Conservation (phyloP, 2,888 invertebrate species). For the Hirtodrosophila histrioides region DNA sequence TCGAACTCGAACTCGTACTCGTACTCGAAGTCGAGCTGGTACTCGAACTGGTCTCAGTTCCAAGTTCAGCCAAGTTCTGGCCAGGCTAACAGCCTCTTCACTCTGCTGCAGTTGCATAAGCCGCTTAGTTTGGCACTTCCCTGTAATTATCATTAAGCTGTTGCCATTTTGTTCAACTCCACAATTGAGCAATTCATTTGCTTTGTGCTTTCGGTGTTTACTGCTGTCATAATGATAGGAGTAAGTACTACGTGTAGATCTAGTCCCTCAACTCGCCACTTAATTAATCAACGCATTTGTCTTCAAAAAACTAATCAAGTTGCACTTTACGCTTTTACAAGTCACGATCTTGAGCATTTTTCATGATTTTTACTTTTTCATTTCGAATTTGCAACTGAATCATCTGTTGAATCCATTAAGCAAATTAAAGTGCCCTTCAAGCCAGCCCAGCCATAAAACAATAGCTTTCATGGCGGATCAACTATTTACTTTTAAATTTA, state of each 20-base stretch:
- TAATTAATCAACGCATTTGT: slow-evolving; percentile 44
- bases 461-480: too few species aligned
- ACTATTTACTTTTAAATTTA: too few species aligned
- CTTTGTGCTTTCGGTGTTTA: slow-evolving; percentile 20
- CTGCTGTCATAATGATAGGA: slow-evolving; percentile 48
- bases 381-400: slow-evolving; percentile 25
- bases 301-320: slow-evolving; percentile 54
- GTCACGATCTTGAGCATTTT: slow-evolving; percentile 57
- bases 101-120: slow-evolving; percentile 45
- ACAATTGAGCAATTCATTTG: slow-evolving; percentile 71
- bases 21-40: background rate
- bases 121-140: slow-evolving; percentile 27
- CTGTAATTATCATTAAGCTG: slow-evolving; percentile 59
- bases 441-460: slow-evolving; percentile 1
- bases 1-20: background rate
- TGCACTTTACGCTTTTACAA: slow-evolving; percentile 54
- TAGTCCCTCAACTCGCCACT: slow-evolving; percentile 28
- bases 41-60: slow-evolving; percentile 20
- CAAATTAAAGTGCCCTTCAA: slow-evolving; percentile 12
- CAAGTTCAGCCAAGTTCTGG: slow-evolving; percentile 5
- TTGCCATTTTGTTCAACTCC: slow-evolving; percentile 10
- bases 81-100: slow-evolving; percentile 17
- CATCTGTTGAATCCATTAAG: slow-evolving; percentile 28
- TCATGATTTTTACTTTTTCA: slow-evolving; percentile 33
- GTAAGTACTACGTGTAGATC: slow-evolving; percentile 14